Percentiles rank a stretch among this genome's conserved stretches.
Evolutionary conservation across 1,140 invertebrate species (phyloP).

Genomic region (Dryas iulia): DNA sequence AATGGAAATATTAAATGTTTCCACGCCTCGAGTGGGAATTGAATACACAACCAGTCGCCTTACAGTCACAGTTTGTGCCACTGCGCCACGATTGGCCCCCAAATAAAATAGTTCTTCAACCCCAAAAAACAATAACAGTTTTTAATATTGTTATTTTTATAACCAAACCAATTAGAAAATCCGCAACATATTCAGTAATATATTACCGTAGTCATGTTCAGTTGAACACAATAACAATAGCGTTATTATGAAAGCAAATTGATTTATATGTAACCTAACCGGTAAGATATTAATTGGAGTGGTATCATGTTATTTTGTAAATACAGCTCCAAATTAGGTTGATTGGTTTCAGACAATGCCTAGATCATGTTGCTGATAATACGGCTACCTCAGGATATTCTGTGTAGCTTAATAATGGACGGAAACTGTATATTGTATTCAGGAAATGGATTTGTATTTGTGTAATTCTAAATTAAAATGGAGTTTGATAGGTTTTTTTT

Average conservation of each 20-base stretch:
- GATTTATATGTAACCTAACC: neutral
- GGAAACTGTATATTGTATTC: neutral
- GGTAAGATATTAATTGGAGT: neutral
- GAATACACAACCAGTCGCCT: too few species aligned
- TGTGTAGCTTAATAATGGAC: neutral
- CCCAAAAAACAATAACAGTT: too few species aligned
- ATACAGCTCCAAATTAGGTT: slow-evolving; percentile 22
- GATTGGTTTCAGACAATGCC: slow-evolving; percentile 30
- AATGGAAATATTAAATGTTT: too few species aligned
- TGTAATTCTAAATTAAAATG: too few species aligned
- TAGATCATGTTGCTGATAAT: slow-evolving; percentile 23
- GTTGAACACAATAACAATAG: neutral
- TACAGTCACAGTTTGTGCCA: too few species aligned
- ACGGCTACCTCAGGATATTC: neutral
- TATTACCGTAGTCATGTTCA: neutral
- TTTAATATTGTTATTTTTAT: too few species aligned
- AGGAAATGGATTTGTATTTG: neutral
- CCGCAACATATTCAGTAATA: neutral
- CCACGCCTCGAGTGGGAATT: too few species aligned
- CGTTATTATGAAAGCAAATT: neutral
- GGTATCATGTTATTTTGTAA: slow-evolving; percentile 7
- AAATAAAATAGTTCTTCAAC: too few species aligned
- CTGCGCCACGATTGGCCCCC: too few species aligned
- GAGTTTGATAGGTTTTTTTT: too few species aligned
- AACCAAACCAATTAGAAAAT: neutral